Percentiles rank a stretch among this genome's conserved stretches.
phyloP scores from a whole-genome alignment of 2,113 vertebrate genomes.

The Eretmochelys imbricata region DNA sequence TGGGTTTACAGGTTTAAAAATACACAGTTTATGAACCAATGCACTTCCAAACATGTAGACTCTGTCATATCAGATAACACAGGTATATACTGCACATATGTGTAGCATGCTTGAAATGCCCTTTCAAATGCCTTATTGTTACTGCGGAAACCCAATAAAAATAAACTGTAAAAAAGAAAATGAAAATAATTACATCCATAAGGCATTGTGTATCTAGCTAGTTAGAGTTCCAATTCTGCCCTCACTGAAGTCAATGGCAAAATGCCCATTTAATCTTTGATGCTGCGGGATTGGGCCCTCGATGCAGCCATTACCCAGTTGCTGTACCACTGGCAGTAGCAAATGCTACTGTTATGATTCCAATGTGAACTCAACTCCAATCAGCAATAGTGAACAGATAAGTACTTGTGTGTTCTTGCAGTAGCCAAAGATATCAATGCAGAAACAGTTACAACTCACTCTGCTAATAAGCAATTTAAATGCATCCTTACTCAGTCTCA shows the following conservation, averaged over 20 bases:
- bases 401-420: background rate
- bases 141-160: background rate
- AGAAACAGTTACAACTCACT: background rate
- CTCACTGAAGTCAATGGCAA: background rate
- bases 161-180: background rate
- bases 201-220: accelerated
- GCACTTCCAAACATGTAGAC: background rate
- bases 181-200: background rate
- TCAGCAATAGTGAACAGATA: background rate
- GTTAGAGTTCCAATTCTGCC: background rate
- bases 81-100: accelerated
- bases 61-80: background rate
- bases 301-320: background rate
- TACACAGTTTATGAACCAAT: background rate
- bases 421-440: background rate
- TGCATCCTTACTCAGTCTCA: constrained; percentile 91
- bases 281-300: background rate
- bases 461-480: constrained; percentile 1
- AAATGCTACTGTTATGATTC: background rate
- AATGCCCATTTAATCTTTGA: background rate
- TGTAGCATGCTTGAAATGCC: background rate
- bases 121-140: background rate
- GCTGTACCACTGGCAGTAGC: background rate
- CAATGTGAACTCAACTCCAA: background rate
- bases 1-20: background rate